These are phyloP conservation scores for Pangasianodon hypophthalmus DNA, from an alignment of 2,113 vertebrate species.

Conservation along the genomic window DNA sequence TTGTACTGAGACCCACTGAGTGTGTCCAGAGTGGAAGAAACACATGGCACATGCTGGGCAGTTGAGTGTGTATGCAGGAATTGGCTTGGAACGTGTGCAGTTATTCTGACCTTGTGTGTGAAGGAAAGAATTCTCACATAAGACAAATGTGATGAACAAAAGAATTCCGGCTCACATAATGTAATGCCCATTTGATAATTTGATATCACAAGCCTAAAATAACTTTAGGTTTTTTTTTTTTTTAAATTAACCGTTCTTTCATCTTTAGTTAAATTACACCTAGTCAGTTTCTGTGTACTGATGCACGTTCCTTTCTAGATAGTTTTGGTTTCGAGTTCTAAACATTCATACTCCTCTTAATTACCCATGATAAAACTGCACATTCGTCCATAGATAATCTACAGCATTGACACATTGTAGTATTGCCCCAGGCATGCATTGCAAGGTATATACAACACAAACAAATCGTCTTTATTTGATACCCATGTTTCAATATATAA, in stretches of 20 bases:
- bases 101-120: neutral
- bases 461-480: neutral
- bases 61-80: conserved; percentile 55
- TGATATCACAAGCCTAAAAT: neutral
- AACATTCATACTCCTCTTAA: neutral
- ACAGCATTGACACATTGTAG: neutral
- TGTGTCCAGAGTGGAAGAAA: conserved; percentile 52
- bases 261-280: neutral
- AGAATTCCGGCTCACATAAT: neutral
- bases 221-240: neutral
- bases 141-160: conserved; percentile 27
- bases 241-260: neutral
- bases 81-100: conserved; percentile 10
- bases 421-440: neutral
- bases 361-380: neutral
- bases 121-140: neutral
- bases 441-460: neutral
- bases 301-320: neutral
- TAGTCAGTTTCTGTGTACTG: neutral
- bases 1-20: conserved; percentile 60
- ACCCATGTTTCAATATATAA: neutral
- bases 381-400: neutral
- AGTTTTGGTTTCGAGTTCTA: neutral
- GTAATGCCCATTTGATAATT: neutral
- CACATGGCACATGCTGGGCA: conserved; percentile 58